phyloP scores from a whole-genome alignment of 1,140 invertebrate species.

The Halesus radiatus region DNA sequence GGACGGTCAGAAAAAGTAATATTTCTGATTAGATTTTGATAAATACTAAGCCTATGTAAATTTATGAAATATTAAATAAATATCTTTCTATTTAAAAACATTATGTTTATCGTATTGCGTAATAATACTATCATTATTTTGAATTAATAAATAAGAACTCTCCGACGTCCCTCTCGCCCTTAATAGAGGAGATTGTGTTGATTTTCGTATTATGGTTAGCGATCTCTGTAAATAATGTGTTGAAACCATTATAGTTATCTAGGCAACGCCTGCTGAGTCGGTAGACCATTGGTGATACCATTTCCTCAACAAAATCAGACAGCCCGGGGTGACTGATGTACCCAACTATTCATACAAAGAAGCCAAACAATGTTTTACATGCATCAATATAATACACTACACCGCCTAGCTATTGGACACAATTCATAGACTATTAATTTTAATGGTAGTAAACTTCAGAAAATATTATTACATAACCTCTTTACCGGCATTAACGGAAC shows the following conservation, averaged over 20 bases:
- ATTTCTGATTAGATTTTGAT: no score
- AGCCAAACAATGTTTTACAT: conserved; percentile 23
- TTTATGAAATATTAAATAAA: no score
- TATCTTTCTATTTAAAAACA: no score
- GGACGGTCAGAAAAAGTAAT: no score
- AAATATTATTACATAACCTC: no score
- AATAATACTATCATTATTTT: no score
- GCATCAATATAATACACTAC: background rate
- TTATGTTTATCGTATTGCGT: no score
- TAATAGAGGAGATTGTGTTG: no score
- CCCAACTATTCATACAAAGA: background rate
- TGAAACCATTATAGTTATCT: conserved; percentile 44
- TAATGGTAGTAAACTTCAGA: background rate
- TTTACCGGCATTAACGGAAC: no score
- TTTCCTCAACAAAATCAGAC: conserved; percentile 30
- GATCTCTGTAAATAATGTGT: conserved; percentile 25
- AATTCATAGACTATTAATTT: conserved; percentile 17
- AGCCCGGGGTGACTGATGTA: conserved; percentile 18
- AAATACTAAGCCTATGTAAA: no score
- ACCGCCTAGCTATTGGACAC: background rate
- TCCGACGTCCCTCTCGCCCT: no score
- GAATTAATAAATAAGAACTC: no score
- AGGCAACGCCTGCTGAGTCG: conserved; percentile 52
- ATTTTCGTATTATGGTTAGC: background rate
- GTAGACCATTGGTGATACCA: conserved; percentile 51